Base-by-base conservation (phyloP, 2,888 invertebrate genomes). In the Liodrosophila aerea region DNA sequence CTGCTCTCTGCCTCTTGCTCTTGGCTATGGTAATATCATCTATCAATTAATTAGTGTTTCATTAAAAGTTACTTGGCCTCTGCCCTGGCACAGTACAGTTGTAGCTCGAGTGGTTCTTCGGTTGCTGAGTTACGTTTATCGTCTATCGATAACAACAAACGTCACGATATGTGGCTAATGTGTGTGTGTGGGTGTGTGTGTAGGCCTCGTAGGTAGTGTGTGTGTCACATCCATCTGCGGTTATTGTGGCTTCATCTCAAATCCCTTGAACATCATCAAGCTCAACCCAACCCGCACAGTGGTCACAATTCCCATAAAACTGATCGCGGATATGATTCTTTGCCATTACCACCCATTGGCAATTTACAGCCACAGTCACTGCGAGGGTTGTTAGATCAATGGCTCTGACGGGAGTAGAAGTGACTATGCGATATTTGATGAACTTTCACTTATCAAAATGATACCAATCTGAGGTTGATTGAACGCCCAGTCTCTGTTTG, bases 21-120 rank as follows among this genome's bases (percentile, higher is more conserved):
- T 27, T 4, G 34, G 44, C 18, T 22, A 15, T 34, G 15, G 47
- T 13, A 61, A 53, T 68, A 62, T 65, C 82, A 62, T 72, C 61
- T 56, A 61, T 78, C 69, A 82, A 82, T 78, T 82, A 78, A 72
- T 76, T 78, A 82, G 75, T 40, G 57, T 46, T 82, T 63, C 51
- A 51, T 58, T 67, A 61, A 74, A 68, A 77, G 59, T 61, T 71
- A 31, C 40, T 54, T 33, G 37, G 30, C 39, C 44, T 9, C 18
- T 7, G 31, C 15, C 43, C 33, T 13, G 49, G 7, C 49, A n/a
- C n/a, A n/a, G 44, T 45, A 7, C 53, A 29, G n/a, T 30, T 30
- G 58, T 61, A 60, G 50, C 36, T 58, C 62, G 64, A 78, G 68
- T 58, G 52, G 18, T 59, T 52, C 34, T 34, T 45, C 22, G 15